These are phyloP conservation scores for Sapajus apella DNA, from an alignment of 2,113 vertebrate genomes.

Conservation along the genomic window DNA sequence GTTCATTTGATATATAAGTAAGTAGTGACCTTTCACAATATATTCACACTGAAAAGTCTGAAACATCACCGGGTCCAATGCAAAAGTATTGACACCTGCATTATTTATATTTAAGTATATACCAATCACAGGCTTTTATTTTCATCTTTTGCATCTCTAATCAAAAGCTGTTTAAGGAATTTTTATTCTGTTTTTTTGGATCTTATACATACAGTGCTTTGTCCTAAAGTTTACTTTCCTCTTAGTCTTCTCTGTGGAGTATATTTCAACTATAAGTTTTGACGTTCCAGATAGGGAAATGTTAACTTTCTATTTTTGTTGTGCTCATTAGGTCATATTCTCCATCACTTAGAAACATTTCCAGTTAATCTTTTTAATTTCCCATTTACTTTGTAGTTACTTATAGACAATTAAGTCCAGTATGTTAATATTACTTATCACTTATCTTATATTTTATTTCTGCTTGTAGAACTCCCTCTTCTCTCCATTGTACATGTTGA, in stretches of 20 bases:
- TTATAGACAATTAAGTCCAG: conserved; percentile 81
- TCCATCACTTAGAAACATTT: conserved; percentile 72
- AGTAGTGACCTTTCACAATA: neutral
- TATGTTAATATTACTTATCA: conserved; percentile 79
- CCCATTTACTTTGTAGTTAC: conserved; percentile 80
- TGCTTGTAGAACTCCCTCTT: conserved; percentile 69
- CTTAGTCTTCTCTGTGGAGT: conserved; percentile 17
- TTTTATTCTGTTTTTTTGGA: neutral
- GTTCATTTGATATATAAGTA: neutral
- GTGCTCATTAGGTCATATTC: conserved; percentile 61
- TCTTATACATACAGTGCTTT: neutral
- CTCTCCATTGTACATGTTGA: conserved; percentile 77
- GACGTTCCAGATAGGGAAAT: conserved; percentile 43
- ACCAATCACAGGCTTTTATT: neutral
- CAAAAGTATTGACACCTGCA: neutral
- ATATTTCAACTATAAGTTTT: conserved; percentile 47
- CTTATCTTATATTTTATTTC: conserved; percentile 74
- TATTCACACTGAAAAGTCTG: neutral
- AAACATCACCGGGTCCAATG: neutral
- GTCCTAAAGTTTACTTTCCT: conserved; percentile 35
- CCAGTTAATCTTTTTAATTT: conserved; percentile 80
- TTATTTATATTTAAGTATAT: neutral
- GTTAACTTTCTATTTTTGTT: conserved; percentile 48
- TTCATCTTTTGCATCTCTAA: neutral
- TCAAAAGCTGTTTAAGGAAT: neutral